Evolutionary conservation across 2,113 vertebrate species (phyloP).

Genomic region (Oceanodroma tethys): DNA sequence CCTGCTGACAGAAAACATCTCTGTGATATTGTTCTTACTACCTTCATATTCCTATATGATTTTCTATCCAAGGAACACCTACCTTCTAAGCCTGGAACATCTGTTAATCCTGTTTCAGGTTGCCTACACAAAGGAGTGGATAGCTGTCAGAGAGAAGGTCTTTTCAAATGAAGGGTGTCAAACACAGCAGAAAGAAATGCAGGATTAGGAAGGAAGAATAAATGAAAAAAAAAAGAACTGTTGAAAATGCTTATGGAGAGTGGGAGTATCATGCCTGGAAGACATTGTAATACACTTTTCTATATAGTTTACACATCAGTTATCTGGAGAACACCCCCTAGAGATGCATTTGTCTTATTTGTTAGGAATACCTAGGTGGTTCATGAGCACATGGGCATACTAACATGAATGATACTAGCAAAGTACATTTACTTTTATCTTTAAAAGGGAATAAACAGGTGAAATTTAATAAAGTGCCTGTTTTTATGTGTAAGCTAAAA

Average conservation of each 20-base stretch:
- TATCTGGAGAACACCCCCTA: background rate
- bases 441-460: slow-evolving; percentile 33
- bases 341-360: slow-evolving; percentile 16
- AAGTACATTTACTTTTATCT: slow-evolving; percentile 36
- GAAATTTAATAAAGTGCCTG: slow-evolving; percentile 51
- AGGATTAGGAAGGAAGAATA: background rate
- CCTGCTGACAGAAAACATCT: background rate
- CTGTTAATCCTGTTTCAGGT: background rate
- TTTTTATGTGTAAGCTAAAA: slow-evolving; percentile 35
- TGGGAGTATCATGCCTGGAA: background rate
- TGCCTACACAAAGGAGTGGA: background rate
- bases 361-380: background rate
- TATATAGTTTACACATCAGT: background rate
- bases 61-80: background rate
- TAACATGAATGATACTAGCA: slow-evolving; percentile 10
- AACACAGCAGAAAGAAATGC: background rate
- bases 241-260: background rate
- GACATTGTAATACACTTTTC: background rate
- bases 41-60: background rate
- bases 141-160: background rate
- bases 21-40: background rate
- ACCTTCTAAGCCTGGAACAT: background rate
- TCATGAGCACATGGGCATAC: background rate
- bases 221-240: background rate
- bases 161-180: background rate